Evolutionary conservation across 2,113 vertebrate genomes (phyloP).

Genomic region (Elgaria multicarinata): DNA sequence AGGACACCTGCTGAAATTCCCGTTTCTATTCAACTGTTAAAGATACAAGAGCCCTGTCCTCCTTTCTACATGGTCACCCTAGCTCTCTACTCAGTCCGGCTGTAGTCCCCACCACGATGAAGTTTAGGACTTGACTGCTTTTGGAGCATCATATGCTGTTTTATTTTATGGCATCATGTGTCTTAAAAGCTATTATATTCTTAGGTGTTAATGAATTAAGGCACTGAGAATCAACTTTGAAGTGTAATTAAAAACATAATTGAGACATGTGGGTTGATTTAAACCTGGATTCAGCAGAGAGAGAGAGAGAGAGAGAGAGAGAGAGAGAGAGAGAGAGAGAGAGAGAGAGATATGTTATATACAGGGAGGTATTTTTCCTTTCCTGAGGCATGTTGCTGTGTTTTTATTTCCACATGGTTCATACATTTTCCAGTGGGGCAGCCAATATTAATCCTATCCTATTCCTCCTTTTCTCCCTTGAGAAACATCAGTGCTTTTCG

Average conservation of each 20-base stretch:
- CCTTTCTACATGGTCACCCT: no score
- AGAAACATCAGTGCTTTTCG: background rate
- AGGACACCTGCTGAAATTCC: no score
- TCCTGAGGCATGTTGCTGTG: constrained; percentile 38
- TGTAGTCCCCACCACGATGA: no score
- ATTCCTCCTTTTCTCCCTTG: constrained; percentile 24
- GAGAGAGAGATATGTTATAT: constrained; percentile 7
- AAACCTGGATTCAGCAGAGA: background rate
- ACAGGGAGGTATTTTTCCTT: constrained; percentile 22
- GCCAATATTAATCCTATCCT: constrained; percentile 25
- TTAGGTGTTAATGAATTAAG: background rate
- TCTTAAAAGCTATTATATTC: background rate
- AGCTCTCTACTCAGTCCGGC: no score
- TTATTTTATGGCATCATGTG: background rate
- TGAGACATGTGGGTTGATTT: constrained; percentile 30
- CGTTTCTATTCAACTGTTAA: no score
- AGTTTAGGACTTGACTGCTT: no score
- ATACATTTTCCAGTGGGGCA: background rate
- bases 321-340: background rate
- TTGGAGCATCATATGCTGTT: no score
- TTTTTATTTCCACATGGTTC: constrained; percentile 44
- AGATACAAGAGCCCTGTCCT: no score
- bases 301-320: background rate
- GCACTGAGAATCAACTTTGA: background rate
- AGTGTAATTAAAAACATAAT: constrained; percentile 22